Evolutionary conservation across 2,888 invertebrate species (phyloP).

Genomic region (Philopedon plagiatum): DNA sequence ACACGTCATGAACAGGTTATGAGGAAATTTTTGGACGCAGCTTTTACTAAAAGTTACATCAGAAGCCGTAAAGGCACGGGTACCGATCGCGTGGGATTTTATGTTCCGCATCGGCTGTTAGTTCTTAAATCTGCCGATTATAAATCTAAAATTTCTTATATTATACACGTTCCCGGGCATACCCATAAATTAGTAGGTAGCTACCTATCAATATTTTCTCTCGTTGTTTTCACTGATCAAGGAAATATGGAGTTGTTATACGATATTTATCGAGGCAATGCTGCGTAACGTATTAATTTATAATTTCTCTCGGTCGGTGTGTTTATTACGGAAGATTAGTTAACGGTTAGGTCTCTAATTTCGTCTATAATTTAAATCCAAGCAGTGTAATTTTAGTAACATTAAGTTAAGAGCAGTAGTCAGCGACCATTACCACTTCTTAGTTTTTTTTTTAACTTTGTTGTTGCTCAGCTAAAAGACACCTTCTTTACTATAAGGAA

Average conservation of each 20-base stretch:
- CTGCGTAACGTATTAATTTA: slow-evolving; percentile 6
- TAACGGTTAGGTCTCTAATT: too few relatives aligned
- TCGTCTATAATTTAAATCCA: too few relatives aligned
- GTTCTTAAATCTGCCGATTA: slow-evolving; percentile 36
- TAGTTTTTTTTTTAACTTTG: too few relatives aligned
- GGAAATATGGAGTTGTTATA: slow-evolving; percentile 16
- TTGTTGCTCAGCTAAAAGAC: too few relatives aligned
- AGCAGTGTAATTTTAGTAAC: too few relatives aligned
- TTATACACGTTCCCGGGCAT: slow-evolving; percentile 36
- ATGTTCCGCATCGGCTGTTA: slow-evolving; percentile 34
- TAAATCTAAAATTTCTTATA: slow-evolving; percentile 45
- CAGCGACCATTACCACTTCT: too few relatives aligned
- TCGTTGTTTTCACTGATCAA: neutral
- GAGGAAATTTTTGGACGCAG: too few relatives aligned
- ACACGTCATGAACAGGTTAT: too few relatives aligned
- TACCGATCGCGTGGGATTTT: slow-evolving; percentile 5
- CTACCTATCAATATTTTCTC: slow-evolving; percentile 45
- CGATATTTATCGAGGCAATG: slow-evolving; percentile 17
- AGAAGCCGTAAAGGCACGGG: neutral
- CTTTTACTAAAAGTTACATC: neutral
- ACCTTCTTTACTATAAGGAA: too few relatives aligned
- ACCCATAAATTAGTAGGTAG: slow-evolving; percentile 44
- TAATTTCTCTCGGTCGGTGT: neutral
- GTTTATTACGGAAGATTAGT: too few relatives aligned
- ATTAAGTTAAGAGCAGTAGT: too few relatives aligned